A percentile compares a stretch with the other conserved stretches of the same genome.
phyloP scores from a whole-genome alignment of 2,113 vertebrate genomes.

The Alethe castanea region DNA sequence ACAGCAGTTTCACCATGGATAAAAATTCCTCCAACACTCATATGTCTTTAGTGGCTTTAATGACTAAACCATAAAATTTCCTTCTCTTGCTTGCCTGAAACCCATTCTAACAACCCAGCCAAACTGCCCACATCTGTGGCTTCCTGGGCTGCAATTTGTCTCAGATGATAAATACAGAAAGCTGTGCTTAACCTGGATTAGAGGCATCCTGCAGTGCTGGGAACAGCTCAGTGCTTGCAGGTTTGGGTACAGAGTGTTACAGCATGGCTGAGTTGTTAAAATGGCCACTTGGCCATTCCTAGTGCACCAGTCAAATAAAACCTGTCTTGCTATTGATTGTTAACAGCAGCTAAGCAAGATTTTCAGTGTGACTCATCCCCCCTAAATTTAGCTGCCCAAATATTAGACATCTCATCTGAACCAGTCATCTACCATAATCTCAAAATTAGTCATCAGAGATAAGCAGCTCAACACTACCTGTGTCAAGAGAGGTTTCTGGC shows the following conservation, averaged over 20 bases:
- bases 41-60: background rate
- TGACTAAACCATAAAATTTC: background rate
- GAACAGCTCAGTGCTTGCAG: background rate
- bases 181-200: background rate
- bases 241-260: background rate
- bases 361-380: conserved; percentile 6
- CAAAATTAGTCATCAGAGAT: conserved; percentile 33
- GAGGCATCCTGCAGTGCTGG: conserved; percentile 12
- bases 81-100: background rate
- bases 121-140: background rate
- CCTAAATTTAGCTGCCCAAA: conserved; percentile 39
- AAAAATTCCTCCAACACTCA: background rate
- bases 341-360: background rate
- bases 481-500: background rate
- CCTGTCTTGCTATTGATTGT: background rate
- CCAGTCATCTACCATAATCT: background rate
- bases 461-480: conserved; percentile 18
- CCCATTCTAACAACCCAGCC: background rate
- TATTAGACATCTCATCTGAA: background rate
- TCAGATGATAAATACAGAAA: background rate
- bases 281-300: background rate
- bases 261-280: background rate
- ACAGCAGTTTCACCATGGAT: background rate
- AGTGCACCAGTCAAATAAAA: background rate
- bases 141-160: background rate